These are phyloP conservation scores for Lycia hirtaria DNA, from an alignment of 2,888 invertebrate genomes.

Conservation along the genomic window DNA sequence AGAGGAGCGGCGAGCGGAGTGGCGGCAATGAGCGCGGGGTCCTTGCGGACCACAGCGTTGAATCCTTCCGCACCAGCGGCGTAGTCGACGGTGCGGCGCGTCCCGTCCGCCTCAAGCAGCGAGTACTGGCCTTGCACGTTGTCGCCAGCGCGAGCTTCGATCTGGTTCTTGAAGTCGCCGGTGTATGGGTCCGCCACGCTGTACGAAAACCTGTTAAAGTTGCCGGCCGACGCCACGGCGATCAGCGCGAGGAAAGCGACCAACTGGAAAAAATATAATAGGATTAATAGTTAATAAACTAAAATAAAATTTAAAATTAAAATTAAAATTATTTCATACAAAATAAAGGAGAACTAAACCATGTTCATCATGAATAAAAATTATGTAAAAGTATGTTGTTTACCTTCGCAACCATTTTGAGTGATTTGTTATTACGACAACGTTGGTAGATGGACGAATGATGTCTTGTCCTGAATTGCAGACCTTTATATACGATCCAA, in stretches of 20 bases:
- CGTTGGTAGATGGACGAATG: slow-evolving; percentile 58
- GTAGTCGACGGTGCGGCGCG: slow-evolving; percentile 82
- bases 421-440: slow-evolving; percentile 57
- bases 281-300: neutral
- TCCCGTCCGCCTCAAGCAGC: slow-evolving; percentile 80
- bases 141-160: slow-evolving; percentile 56
- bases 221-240: slow-evolving; percentile 56
- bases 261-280: slow-evolving; percentile 54
- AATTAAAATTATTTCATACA: too few relatives aligned
- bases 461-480: slow-evolving; percentile 36
- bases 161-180: slow-evolving; percentile 80
- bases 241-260: slow-evolving; percentile 60
- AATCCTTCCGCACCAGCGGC: slow-evolving; percentile 80
- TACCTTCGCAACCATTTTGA: slow-evolving; percentile 75
- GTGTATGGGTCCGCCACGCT: slow-evolving; percentile 80
- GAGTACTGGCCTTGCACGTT: slow-evolving; percentile 61
- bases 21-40: slow-evolving; percentile 61
- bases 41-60: slow-evolving; percentile 83
- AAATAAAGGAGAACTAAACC: neutral
- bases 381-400: slow-evolving; percentile 19
- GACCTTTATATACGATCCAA: slow-evolving; percentile 64
- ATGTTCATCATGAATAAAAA: neutral
- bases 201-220: slow-evolving; percentile 76
- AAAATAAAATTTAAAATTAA: too few relatives aligned
- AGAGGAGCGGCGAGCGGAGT: slow-evolving; percentile 45